Evolutionary conservation across 2,888 invertebrate species (phyloP), one percentile per base, ranked within the genome.

Genomic region (Pandemis corylana): DNA sequence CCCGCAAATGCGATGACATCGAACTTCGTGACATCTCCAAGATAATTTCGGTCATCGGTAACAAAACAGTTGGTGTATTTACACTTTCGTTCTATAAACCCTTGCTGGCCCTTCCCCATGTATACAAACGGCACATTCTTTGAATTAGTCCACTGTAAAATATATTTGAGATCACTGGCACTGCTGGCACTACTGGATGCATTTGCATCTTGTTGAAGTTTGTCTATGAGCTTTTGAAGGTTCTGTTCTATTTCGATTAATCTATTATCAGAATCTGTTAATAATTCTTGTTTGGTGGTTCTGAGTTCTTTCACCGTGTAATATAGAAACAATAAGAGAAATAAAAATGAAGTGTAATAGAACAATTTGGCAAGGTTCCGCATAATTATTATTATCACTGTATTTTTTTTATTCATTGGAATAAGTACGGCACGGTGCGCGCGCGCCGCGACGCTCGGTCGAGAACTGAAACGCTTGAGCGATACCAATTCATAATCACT

Each of bases 1-100:
- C 86, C 90, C 75, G 85, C 77, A 71, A 93, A 91, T 0, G 84
- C 82, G 1, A 93, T 79, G 0, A 88, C 89, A 73, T 93, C 90
- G 76, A 87, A 93, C 64, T 86, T 83, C 0, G 84, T 84, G 7
- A 80, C 76, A 76, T 88, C 86, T 4, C 78, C 79, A 0, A 89
- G 78, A 42, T 80, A 79, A 0, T 76, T 79, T 63, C 76, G 80
- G 46, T 92, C 78, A 15, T 75, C 77, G 3, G 90, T 91, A 0
- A 92, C 88, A 67, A 81, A 83, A 77, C 93, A 93, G 68, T 92
- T 92, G 7, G 80, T 85, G 63, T 82, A 83, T n/a, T 79, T 75
- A 79, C 91, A 92, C 9, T 87, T 83, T 61, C 82, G 83, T 0
- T 81, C 78, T 44, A 87, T 79, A 74, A 90, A 91, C 5, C 79